Percentiles rank a stretch among this genome's conserved stretches.
Conservation (phyloP, 2,888 invertebrate genomes). For the Gandaritis pyraliata region DNA sequence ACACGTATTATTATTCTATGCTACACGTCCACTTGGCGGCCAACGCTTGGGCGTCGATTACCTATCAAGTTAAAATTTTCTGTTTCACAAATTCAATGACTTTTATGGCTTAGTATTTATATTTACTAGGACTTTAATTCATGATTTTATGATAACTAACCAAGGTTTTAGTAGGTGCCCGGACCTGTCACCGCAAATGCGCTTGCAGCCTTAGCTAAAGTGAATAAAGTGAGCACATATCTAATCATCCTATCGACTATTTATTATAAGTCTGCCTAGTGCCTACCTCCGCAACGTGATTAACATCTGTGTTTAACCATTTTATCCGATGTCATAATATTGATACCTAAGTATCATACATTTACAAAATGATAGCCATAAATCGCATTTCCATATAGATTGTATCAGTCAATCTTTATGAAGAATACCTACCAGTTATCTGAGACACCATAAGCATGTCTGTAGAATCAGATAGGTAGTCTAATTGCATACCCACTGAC, state of each 20-base stretch:
- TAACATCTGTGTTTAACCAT: constrained; percentile 19
- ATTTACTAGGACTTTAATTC: too few species aligned
- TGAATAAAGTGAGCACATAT: neutral
- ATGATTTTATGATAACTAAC: too few species aligned
- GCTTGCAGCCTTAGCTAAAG: neutral
- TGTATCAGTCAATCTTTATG: constrained; percentile 39
- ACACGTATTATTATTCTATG: too few species aligned
- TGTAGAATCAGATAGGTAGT: neutral
- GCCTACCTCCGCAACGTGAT: constrained; percentile 4
- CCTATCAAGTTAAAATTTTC: too few species aligned
- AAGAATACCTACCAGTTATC: constrained; percentile 19
- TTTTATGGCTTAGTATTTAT: too few species aligned
- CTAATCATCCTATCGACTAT: constrained; percentile 10
- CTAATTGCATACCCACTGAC: constrained; percentile 15
- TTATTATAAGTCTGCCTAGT: constrained; percentile 1
- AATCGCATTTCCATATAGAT: constrained; percentile 50
- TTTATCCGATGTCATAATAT: constrained; percentile 26
- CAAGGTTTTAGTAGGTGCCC: too few species aligned
- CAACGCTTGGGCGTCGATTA: too few species aligned
- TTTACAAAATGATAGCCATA: constrained; percentile 43
- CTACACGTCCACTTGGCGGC: too few species aligned
- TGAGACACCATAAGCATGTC: constrained; percentile 8
- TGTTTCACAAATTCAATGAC: too few species aligned
- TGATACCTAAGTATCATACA: constrained; percentile 13
- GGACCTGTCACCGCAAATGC: too few species aligned